A percentile compares a stretch with the other conserved stretches of the same genome.
Evolutionary conservation across 2,113 vertebrate genomes (phyloP).

Genomic region (Jacana jacana): DNA sequence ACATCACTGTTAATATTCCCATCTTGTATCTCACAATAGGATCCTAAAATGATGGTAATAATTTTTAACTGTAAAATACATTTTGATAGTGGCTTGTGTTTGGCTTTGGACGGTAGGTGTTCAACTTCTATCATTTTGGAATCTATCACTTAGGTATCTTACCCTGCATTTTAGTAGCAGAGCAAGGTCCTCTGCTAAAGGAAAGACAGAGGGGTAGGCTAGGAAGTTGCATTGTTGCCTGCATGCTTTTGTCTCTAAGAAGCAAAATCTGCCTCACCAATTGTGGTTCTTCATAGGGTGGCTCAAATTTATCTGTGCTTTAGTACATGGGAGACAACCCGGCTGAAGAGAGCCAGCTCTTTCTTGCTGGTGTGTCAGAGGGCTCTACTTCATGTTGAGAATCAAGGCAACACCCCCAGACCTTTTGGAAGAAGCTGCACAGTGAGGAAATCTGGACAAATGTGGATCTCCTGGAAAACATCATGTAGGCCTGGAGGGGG

Average conservation of each 20-base stretch:
- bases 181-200: background rate
- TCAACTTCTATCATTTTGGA: background rate
- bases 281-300: background rate
- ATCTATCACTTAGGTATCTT: background rate
- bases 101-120: background rate
- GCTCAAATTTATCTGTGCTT: background rate
- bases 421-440: background rate
- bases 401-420: too few relatives aligned
- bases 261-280: background rate
- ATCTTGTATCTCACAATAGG: background rate
- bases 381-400: background rate
- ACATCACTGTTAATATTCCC: background rate
- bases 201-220: background rate
- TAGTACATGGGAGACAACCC: background rate
- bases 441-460: background rate
- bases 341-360: background rate
- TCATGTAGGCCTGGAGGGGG: accelerated
- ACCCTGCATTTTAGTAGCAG: background rate
- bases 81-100: background rate
- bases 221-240: background rate
- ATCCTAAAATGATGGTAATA: background rate
- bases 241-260: background rate
- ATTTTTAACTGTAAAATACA: background rate
- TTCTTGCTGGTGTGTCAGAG: background rate
- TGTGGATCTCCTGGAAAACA: background rate